Percentiles rank a stretch among this genome's conserved stretches.
Conservation (phyloP, 2,113 vertebrate species). For the Zosterops pallidus region DNA sequence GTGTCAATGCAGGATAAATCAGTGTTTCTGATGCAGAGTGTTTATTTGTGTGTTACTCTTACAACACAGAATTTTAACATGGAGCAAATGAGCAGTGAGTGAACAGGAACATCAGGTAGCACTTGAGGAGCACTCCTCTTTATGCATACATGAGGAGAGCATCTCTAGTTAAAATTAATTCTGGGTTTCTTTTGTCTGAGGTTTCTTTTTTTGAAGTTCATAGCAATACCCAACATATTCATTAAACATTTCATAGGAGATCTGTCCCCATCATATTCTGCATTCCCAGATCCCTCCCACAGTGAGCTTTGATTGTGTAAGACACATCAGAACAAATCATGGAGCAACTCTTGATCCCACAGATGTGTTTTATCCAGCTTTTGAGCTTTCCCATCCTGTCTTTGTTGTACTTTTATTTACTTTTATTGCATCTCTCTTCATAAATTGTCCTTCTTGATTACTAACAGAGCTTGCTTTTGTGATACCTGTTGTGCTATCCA, state of each 20-base stretch:
- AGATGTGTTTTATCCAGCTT: background rate
- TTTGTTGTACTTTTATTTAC: background rate
- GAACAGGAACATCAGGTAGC: background rate
- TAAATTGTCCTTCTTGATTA: background rate
- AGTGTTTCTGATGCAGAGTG: background rate
- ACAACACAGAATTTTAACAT: background rate
- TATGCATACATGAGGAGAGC: background rate
- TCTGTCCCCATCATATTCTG: background rate
- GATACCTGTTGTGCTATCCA: rapidly evolving
- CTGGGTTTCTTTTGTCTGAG: background rate
- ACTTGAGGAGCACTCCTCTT: background rate
- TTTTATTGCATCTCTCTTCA: background rate
- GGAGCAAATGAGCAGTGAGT: background rate
- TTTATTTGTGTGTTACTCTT: background rate
- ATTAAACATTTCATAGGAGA: background rate
- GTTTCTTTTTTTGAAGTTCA: background rate
- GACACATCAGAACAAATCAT: background rate
- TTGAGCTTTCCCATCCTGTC: background rate
- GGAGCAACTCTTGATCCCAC: background rate
- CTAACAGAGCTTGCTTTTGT: background rate
- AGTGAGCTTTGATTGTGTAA: background rate
- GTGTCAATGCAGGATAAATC: background rate
- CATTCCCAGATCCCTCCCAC: background rate
- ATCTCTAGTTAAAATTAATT: background rate
- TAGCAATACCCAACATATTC: background rate